Evolutionary conservation across 2,888 invertebrate species (phyloP).

Genomic region (Drosophila leonis): DNA sequence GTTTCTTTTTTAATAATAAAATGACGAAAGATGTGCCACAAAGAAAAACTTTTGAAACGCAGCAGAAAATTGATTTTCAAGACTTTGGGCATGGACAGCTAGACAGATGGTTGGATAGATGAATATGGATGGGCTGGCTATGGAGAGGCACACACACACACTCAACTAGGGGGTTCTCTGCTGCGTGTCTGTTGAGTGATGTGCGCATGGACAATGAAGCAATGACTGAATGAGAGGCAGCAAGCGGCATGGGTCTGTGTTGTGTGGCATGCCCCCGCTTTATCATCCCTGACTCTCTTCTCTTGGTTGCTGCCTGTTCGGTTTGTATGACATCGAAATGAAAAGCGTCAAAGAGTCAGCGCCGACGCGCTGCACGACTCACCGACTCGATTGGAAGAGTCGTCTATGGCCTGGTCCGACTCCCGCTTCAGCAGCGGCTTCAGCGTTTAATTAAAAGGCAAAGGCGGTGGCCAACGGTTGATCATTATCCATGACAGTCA

Average conservation of each 20-base stretch:
- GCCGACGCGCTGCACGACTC: slow-evolving; percentile 53
- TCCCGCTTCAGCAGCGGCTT: slow-evolving; percentile 65
- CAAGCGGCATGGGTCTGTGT: slow-evolving; percentile 7
- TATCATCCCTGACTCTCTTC: slow-evolving; percentile 19
- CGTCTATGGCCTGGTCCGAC: slow-evolving; percentile 47
- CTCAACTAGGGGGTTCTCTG: slow-evolving; percentile 25
- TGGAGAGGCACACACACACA: slow-evolving; percentile 27
- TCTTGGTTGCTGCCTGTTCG: slow-evolving; percentile 7
- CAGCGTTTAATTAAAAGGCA: slow-evolving; percentile 78
- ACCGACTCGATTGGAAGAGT: slow-evolving; percentile 19
- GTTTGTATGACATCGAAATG: slow-evolving; percentile 39
- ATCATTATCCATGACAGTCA: slow-evolving; percentile 68
- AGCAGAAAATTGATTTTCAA: slow-evolving; percentile 66
- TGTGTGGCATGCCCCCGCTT: slow-evolving; percentile 41
- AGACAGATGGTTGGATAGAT: slow-evolving; percentile 40
- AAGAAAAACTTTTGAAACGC: slow-evolving; percentile 52
- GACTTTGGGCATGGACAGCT: slow-evolving; percentile 30
- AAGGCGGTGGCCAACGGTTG: slow-evolving; percentile 72
- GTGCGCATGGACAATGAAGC: slow-evolving; percentile 74
- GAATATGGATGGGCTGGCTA: slow-evolving; percentile 41
- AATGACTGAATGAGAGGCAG: slow-evolving; percentile 14
- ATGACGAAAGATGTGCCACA: slow-evolving; percentile 52
- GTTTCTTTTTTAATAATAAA: slow-evolving; percentile 44
- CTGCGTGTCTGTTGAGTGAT: slow-evolving; percentile 69
- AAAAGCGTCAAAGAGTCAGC: slow-evolving; percentile 68